These are phyloP conservation scores for Plemyria rubiginata DNA, from an alignment of 2,888 invertebrate genomes.

Conservation along the genomic window DNA sequence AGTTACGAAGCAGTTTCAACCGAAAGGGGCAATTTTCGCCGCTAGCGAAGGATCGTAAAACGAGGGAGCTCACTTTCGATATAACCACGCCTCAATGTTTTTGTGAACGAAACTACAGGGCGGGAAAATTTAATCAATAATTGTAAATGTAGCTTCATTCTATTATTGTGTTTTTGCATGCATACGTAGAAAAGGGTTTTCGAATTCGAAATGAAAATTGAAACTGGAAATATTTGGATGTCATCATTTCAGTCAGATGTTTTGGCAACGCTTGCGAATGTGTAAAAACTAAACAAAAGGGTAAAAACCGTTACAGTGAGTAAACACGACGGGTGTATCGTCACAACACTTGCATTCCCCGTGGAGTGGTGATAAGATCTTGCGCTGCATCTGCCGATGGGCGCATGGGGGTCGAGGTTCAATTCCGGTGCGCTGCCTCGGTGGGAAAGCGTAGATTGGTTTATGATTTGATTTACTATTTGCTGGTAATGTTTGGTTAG, in stretches of 20 bases:
- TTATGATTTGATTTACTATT: conserved; percentile 71
- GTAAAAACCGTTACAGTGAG: conserved; percentile 74
- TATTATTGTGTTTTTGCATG: background rate
- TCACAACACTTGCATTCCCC: conserved; percentile 74
- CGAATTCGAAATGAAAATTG: background rate
- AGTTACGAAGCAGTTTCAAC: conserved; percentile 65
- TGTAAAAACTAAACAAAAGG: conserved; percentile 52
- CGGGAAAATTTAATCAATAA: conserved; percentile 42
- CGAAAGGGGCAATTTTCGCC: conserved; percentile 75
- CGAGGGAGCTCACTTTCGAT: conserved; percentile 67
- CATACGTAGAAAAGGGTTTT: background rate
- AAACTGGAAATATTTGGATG: background rate
- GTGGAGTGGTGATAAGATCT: conserved; percentile 77
- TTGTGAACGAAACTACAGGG: conserved; percentile 59
- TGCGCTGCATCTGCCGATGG: conserved; percentile 74
- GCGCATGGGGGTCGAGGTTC: conserved; percentile 68
- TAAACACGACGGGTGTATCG: conserved; percentile 70
- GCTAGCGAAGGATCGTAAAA: conserved; percentile 63
- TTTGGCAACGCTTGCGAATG: conserved; percentile 27
- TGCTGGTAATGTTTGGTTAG: conserved; percentile 46
- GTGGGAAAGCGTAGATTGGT: conserved; percentile 77
- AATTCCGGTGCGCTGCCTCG: conserved; percentile 75
- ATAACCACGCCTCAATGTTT: conserved; percentile 72
- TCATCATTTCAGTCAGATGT: conserved; percentile 3
- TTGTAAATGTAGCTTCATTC: conserved; percentile 18